A percentile compares a stretch with the other conserved stretches of the same genome.
These are phyloP conservation scores for Gari tellinella DNA, from an alignment of 2,888 invertebrate species.

Conservation along the genomic window DNA sequence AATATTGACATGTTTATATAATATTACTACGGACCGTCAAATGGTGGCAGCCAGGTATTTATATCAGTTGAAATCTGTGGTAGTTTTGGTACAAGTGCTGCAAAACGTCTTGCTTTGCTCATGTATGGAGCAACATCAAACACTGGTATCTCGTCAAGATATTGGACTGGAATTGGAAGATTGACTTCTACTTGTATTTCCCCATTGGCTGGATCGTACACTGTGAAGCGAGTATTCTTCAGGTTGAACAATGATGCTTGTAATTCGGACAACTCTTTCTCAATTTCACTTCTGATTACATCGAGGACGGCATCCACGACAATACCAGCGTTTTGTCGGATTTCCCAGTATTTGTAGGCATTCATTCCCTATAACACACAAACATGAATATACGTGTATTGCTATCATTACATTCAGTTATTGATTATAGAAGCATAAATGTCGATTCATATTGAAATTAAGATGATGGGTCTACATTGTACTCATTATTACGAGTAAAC, in stretches of 20 bases:
- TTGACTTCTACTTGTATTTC: slow-evolving; percentile 64
- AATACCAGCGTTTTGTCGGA: slow-evolving; percentile 62
- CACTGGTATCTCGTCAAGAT: slow-evolving; percentile 49
- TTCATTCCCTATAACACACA: slow-evolving; percentile 63
- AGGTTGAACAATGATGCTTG: slow-evolving; percentile 36
- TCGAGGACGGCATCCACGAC: slow-evolving; percentile 45
- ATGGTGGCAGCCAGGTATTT: slow-evolving; percentile 92
- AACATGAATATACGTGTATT: too few species aligned
- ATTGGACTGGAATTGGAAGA: slow-evolving; percentile 57
- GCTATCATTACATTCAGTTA: too few species aligned
- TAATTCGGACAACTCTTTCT: slow-evolving; percentile 51
- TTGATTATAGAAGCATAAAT: too few species aligned
- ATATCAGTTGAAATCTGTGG: slow-evolving; percentile 90
- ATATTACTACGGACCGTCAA: slow-evolving; percentile 92
- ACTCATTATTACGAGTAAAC: too few species aligned
- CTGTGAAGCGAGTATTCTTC: slow-evolving; percentile 53
- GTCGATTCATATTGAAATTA: too few species aligned
- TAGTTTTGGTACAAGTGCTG: slow-evolving; percentile 55
- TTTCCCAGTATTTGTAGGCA: slow-evolving; percentile 71
- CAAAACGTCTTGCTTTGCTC: slow-evolving; percentile 45
- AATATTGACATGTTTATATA: too few species aligned
- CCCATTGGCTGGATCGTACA: slow-evolving; percentile 57
- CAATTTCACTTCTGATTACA: slow-evolving; percentile 54
- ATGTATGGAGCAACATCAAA: slow-evolving; percentile 47
- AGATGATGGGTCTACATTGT: too few species aligned